Evolutionary conservation across 2,888 invertebrate species (phyloP), one percentile per base, ranked within the genome.

Genomic region (Drosophila ustulata): DNA sequence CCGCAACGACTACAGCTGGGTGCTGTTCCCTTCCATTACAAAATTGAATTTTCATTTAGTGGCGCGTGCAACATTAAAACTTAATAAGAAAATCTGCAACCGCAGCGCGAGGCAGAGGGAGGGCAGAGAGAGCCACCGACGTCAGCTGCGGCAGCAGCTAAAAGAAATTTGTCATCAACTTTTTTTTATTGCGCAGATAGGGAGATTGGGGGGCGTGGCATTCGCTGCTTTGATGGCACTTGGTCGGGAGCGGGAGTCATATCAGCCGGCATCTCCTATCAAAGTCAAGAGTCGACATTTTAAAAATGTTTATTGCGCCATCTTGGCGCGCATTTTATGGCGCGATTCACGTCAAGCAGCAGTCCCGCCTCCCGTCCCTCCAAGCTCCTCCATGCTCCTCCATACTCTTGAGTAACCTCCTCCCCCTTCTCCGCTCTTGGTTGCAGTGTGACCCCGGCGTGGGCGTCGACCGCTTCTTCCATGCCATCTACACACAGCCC

Each of bases 381-480:
- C 13, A 28, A 3, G n/a, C 8, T 11, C 3, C 5, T 0, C 25
- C 37, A 7, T 0, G 18, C 4, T 3, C 1, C 13, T 18, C 4
- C 2, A 23, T 18, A 46, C 47, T 57, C 50, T 28, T 13, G 7
- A 41, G 23, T 45, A 25, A 46, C 28, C 3, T 13, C 9, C 30
- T 43, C 8, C 43, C 18, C 9, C 11, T 43, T 18, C 25, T 18
- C 8, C 45, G 9, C 34, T 37, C 26, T 56, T 30, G 8, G 9
- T 51, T 93, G 34, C 93, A 98, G 98, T 97, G 98, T 89, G 98
- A 98, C 93, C 96, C 98, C 4, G 98, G 98, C 0, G 96, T 96
- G 3, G 98, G 96, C 0, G 96, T 97, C 71, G 97, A 98, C 93
- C 95, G 97, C 51, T 97, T 98, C 93, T 98, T 97, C 93, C 97